Conservation (phyloP, 2,797 vertebrate species). For the Monodelphis domestica region DNA sequence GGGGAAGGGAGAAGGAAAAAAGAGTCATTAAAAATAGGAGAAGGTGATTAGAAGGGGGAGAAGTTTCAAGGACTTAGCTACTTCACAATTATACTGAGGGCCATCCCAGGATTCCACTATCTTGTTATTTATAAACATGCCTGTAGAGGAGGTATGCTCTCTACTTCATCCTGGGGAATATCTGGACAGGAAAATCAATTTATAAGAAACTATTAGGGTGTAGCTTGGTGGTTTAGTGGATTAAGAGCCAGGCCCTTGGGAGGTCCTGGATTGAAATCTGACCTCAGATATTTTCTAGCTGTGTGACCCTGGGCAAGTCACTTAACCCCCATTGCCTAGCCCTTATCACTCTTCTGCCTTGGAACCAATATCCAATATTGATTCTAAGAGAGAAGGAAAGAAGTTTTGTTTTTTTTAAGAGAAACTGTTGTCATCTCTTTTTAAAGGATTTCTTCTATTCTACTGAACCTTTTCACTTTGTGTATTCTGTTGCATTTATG, state of each 20-base stretch:
- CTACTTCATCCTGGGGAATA: not conserved
- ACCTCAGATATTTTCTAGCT: too few species aligned
- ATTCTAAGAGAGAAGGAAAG: too few species aligned
- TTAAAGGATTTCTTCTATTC: not conserved
- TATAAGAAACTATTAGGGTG: too few species aligned
- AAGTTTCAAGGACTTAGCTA: not conserved
- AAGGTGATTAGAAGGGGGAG: not conserved
- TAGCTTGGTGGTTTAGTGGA: too few species aligned
- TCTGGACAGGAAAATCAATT: not conserved
- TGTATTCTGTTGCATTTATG: not conserved
- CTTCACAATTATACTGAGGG: not conserved
- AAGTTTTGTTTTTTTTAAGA: too few species aligned
- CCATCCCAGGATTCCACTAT: not conserved
- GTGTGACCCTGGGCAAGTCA: too few species aligned
- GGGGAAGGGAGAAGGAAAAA: not conserved
- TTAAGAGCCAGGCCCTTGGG: too few species aligned
- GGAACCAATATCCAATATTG: too few species aligned
- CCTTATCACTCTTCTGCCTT: too few species aligned
- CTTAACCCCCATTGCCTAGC: too few species aligned
- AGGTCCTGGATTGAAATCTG: too few species aligned
- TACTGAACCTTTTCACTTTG: not conserved
- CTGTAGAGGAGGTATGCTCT: not conserved
- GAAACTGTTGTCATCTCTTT: not conserved
- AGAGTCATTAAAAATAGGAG: not conserved
- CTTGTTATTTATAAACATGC: not conserved